Conservation (phyloP, 2,797 vertebrate genomes). For the Eutrigla gurnardus region DNA sequence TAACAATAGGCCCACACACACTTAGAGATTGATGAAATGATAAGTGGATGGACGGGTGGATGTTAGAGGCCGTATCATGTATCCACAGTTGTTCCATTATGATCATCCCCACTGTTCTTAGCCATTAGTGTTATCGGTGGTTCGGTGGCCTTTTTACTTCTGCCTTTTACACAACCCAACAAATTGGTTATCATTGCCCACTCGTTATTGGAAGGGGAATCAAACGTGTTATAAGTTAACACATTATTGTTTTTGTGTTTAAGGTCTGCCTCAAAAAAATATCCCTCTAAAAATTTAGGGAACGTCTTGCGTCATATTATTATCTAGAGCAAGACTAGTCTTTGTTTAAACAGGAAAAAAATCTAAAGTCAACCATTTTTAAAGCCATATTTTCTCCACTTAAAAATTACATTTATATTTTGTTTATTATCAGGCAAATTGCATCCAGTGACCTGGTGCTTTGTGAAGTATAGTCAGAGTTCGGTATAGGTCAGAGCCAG, state of each 20-base stretch:
- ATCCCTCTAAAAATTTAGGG: background rate
- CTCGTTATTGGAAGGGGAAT: background rate
- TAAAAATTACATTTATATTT: too few species aligned
- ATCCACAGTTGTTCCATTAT: slow-evolving; percentile 30
- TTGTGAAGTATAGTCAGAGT: too few species aligned
- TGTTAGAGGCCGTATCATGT: slow-evolving; percentile 21
- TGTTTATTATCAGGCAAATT: too few species aligned
- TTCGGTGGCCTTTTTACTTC: background rate
- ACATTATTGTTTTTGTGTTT: slow-evolving; percentile 4
- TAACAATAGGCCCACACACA: slow-evolving; percentile 6
- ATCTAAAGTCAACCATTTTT: too few species aligned
- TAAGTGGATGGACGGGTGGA: slow-evolving; percentile 17
- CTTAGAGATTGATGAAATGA: slow-evolving; percentile 22
- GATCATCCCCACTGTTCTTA: background rate
- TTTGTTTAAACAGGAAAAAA: background rate
- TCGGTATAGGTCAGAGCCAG: too few species aligned
- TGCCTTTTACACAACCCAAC: slow-evolving; percentile 3
- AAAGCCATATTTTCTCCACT: too few species aligned
- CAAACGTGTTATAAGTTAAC: slow-evolving; percentile 1
- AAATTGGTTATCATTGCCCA: slow-evolving; percentile 5
- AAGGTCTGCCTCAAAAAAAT: slow-evolving; percentile 3
- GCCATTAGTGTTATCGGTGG: slow-evolving; percentile 25
- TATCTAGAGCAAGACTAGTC: background rate
- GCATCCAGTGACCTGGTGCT: too few species aligned
- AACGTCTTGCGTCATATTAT: background rate